A percentile compares a stretch with the other conserved stretches of the same genome.
phyloP scores from a whole-genome alignment of 2,797 vertebrate species.

The Phataginus tetradactyla region DNA sequence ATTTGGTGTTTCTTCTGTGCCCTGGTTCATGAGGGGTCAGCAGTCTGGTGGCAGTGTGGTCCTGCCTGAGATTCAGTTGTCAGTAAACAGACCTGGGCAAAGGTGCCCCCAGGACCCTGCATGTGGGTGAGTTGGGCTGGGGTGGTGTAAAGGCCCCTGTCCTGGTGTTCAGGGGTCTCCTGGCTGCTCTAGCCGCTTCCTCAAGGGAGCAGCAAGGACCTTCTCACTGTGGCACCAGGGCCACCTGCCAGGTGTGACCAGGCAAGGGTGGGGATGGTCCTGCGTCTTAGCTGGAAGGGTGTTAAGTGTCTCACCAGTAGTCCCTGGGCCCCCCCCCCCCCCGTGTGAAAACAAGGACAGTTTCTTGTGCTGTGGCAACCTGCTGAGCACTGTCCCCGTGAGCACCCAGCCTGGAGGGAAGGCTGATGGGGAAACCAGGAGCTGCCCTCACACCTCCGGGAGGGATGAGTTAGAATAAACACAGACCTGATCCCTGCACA shows the following conservation, averaged over 20 bases:
- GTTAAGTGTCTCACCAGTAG: not conserved
- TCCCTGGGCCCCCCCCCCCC: not conserved
- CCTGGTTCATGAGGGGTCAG: not conserved
- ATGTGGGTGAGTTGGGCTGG: rapidly evolving
- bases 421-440: rapidly evolving
- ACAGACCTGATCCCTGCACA: rapidly evolving
- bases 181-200: not conserved
- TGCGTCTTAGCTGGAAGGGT: not conserved
- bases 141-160: not conserved
- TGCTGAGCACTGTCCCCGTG: rapidly evolving
- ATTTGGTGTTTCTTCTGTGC: conserved; percentile 62
- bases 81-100: conserved; percentile 7
- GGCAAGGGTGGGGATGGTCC: not conserved
- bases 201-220: not conserved
- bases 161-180: not conserved
- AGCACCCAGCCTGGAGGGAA: not conserved
- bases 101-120: not conserved
- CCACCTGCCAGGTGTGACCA: rapidly evolving
- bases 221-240: not conserved
- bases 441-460: not conserved
- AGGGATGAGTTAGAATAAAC: not conserved
- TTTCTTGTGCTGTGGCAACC: rapidly evolving
- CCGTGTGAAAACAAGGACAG: not conserved
- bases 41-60: not conserved
- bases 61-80: not conserved